Evolutionary conservation across 2,797 vertebrate species (phyloP).

Genomic region (Euphonia xanthogaster): DNA sequence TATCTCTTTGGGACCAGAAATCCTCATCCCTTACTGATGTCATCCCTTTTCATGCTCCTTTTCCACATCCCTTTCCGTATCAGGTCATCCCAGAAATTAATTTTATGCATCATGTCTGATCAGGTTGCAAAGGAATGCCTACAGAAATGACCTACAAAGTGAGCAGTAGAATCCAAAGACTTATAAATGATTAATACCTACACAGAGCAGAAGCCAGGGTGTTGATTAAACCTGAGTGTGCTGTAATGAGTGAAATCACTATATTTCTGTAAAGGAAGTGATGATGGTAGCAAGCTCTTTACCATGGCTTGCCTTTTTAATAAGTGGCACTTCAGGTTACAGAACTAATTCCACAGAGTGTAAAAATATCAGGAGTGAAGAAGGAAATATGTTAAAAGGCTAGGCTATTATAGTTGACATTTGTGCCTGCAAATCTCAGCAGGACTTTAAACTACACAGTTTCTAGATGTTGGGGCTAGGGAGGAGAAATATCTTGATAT

Average conservation of each 20-base stretch:
- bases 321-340: conserved; percentile 58
- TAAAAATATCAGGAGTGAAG: conserved; percentile 40
- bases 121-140: neutral
- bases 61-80: neutral
- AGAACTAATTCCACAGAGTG: conserved; percentile 51
- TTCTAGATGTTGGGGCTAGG: neutral
- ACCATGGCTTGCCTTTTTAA: conserved; percentile 44
- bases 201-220: neutral
- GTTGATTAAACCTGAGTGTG: conserved; percentile 54
- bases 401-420: conserved; percentile 41
- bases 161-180: neutral
- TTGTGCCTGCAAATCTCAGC: conserved; percentile 17
- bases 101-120: neutral
- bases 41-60: neutral
- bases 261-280: conserved; percentile 16
- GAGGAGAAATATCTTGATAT: neutral
- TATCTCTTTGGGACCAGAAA: neutral
- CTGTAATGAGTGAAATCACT: conserved; percentile 51
- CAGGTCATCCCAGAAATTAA: neutral
- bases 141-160: conserved; percentile 12
- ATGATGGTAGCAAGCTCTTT: conserved; percentile 28
- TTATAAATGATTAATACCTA: conserved; percentile 42
- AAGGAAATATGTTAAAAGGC: conserved; percentile 49
- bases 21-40: neutral
- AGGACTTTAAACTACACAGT: neutral